Evolutionary conservation across 2,888 invertebrate genomes (phyloP), one percentile per base, ranked within the genome.

Genomic region (Netelia melanura): DNA sequence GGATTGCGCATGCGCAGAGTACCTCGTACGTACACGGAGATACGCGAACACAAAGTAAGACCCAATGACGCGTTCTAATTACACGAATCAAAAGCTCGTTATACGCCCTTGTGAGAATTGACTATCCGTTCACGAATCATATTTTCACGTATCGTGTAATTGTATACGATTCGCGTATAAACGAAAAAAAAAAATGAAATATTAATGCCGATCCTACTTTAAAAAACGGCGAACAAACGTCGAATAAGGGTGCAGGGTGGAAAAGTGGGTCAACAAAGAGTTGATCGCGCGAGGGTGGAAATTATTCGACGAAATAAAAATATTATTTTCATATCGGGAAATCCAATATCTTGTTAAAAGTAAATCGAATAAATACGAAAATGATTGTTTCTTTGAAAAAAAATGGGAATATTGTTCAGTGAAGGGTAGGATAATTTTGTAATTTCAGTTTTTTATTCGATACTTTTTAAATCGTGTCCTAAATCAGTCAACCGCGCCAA

Each of bases 81-180:
- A 76, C 68, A 14, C 64, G 44, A 68, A 81, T 84, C 56, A 70
- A 74, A 84, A 3, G 48, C 56, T 74, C 77, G 77, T 84, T 78
- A 78, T 43, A 56, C 11, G 14, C 21, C 0, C 10, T 9, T 44
- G 54, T 52, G 52, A 43, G 52, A 43, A 54, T 25, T 38, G n/a
- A 71, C 38, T 71, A 58, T 5, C 21, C 71, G 11, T 56, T 38
- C 11, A 67, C 48, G 67, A 3, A n/a, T 52, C 54, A 54, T 48
- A 30, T 48, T 10, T 10, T 21, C 25, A 3, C 17, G 44, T 44
- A 10, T 44, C 9, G 10, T 65, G 6, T 43, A 14, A 38, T 14
- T 52, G n/a, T 14, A 30, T n/a, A 64, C 38, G 30, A 11, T 10
- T 64, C 14, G 11, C 3, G n/a, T 30, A 64, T 21, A 68, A 23